Conservation (phyloP, 2,113 vertebrate genomes). For the Archocentrus centrarchus region DNA sequence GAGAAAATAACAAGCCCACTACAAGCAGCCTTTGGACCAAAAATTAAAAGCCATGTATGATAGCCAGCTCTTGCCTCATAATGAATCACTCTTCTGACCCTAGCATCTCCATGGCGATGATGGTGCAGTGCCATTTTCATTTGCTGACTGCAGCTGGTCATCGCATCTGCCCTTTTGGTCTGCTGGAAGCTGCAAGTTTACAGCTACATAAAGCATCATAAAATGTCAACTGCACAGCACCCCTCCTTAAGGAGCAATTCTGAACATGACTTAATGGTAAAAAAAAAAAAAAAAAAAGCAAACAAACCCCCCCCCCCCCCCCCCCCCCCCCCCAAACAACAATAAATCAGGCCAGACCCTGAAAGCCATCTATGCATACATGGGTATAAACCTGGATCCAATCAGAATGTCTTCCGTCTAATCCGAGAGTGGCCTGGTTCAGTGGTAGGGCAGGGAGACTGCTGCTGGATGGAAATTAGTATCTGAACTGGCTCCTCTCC, state of each 20-base stretch:
- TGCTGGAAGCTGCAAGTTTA: conserved; percentile 32
- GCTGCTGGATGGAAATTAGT: conserved; percentile 23
- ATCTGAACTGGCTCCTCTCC: conserved; percentile 23
- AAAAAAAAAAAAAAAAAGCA: neutral
- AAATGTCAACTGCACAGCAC: conserved; percentile 2
- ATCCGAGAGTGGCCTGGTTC: conserved; percentile 34
- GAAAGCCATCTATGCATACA: neutral
- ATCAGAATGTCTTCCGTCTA: conserved; percentile 1
- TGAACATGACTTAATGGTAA: neutral
- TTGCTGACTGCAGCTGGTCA: conserved; percentile 58
- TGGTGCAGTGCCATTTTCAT: conserved; percentile 58
- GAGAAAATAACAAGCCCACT: neutral
- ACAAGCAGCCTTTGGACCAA: neutral
- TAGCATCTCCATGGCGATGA: conserved; percentile 49
- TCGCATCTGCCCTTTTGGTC: conserved; percentile 49
- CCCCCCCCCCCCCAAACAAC: neutral
- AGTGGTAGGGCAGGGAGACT: neutral
- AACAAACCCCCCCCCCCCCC: no score
- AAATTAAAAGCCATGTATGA: conserved; percentile 15
- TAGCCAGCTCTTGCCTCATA: conserved; percentile 9
- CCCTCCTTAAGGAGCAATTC: neutral
- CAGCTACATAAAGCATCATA: conserved; percentile 4
- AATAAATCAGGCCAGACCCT: neutral
- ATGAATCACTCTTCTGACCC: conserved; percentile 64
- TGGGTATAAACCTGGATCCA: neutral